Conservation (phyloP, 1,140 invertebrate genomes). For the Hylyphantes graminicola region DNA sequence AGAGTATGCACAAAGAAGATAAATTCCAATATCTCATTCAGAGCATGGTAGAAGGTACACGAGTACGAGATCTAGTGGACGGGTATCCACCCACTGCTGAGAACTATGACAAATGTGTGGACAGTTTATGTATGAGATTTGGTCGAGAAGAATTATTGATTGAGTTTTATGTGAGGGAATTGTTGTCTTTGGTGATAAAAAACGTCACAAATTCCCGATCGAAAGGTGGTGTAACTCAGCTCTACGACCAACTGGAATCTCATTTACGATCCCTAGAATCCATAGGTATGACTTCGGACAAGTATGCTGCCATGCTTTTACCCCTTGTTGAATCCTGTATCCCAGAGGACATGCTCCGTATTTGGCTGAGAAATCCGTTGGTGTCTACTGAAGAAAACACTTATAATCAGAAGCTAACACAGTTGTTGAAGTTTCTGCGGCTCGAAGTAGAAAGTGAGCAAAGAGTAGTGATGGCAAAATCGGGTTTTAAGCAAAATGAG, state of each 20-base stretch:
- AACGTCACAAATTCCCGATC: slow-evolving; percentile 3
- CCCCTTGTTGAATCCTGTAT: too few relatives aligned
- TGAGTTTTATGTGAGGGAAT: slow-evolving; percentile 61
- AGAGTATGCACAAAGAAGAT: background rate
- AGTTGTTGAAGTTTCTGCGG: too few relatives aligned
- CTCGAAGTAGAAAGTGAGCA: too few relatives aligned
- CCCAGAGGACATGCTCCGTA: too few relatives aligned
- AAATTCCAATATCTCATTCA: slow-evolving; percentile 49
- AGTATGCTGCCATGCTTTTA: too few relatives aligned
- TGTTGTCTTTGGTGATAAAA: slow-evolving; percentile 13
- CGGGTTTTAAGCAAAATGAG: background rate
- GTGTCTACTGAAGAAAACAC: too few relatives aligned
- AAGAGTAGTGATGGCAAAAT: background rate
- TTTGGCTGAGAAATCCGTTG: too few relatives aligned
- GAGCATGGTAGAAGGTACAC: background rate
- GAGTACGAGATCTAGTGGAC: slow-evolving; percentile 55
- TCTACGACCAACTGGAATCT: too few relatives aligned
- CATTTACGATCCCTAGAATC: too few relatives aligned
- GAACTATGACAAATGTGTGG: slow-evolving; percentile 62
- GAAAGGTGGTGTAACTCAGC: slow-evolving; percentile 2
- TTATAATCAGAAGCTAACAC: too few relatives aligned
- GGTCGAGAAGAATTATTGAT: slow-evolving; percentile 56
- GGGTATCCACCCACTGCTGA: slow-evolving; percentile 52
- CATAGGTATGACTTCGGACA: too few relatives aligned
- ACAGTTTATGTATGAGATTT: slow-evolving; percentile 54